Conservation (phyloP, 1,140 invertebrate species). For the Elymnias hypermnestra region DNA sequence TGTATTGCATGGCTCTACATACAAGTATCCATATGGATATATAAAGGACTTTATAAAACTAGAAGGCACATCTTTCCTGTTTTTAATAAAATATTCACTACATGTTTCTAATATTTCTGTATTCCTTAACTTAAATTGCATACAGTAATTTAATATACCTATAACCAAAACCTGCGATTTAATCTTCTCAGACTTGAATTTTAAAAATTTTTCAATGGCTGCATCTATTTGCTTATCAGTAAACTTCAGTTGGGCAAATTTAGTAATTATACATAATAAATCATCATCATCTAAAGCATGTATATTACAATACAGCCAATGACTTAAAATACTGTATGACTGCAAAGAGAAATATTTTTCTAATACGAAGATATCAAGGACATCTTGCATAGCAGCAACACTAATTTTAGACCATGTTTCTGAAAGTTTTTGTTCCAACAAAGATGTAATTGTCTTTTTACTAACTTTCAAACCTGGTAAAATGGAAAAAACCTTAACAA, state of each 20-base stretch:
- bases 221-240: conserved; percentile 75
- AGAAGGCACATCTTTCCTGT: conserved; percentile 70
- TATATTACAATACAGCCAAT: conserved; percentile 80
- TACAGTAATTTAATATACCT: conserved; percentile 80
- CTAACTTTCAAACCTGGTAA: conserved; percentile 79
- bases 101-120: conserved; percentile 77
- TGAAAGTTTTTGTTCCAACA: conserved; percentile 80
- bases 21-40: conserved; percentile 79
- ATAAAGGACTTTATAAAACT: conserved; percentile 78
- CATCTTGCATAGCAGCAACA: conserved; percentile 75
- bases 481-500: conserved; percentile 77
- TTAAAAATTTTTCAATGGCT: conserved; percentile 80
- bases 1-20: conserved; percentile 76
- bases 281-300: conserved; percentile 78
- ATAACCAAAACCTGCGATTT: conserved; percentile 77
- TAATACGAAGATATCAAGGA: conserved; percentile 70
- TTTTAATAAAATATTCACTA: conserved; percentile 77
- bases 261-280: conserved; percentile 77
- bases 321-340: conserved; percentile 69
- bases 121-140: conserved; percentile 78
- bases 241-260: conserved; percentile 75
- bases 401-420: conserved; percentile 78
- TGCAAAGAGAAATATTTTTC: conserved; percentile 67
- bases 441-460: conserved; percentile 77
- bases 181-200: conserved; percentile 70